Percentiles rank a stretch among this genome's conserved stretches.
Conservation (phyloP, 2,797 vertebrate genomes). For the Hyperoplus lanceolatus region DNA sequence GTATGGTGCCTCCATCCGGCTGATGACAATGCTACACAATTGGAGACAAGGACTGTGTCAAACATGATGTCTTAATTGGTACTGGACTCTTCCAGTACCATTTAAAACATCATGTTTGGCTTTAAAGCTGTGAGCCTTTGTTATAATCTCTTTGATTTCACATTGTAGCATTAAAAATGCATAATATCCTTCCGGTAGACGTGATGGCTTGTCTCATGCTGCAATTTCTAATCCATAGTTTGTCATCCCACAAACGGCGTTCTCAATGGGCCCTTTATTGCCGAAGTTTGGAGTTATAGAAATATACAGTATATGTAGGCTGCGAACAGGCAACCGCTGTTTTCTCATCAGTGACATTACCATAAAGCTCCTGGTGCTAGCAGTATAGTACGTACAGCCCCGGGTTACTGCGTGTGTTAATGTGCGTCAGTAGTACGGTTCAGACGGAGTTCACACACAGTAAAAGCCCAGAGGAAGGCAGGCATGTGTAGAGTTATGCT, state of each 20-base stretch:
- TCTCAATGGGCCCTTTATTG: not conserved
- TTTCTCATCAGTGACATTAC: slow-evolving; percentile 24
- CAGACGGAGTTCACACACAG: slow-evolving; percentile 59
- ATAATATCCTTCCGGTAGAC: not conserved
- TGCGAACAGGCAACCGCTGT: not conserved
- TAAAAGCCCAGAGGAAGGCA: slow-evolving; percentile 37
- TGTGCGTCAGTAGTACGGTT: slow-evolving; percentile 55
- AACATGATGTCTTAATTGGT: too few relatives aligned
- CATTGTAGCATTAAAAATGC: not conserved
- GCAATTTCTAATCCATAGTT: not conserved
- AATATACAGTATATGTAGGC: slow-evolving; percentile 18
- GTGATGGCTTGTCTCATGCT: not conserved
- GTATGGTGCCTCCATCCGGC: too few relatives aligned
- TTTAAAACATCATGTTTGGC: not conserved
- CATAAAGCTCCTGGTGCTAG: slow-evolving; percentile 18
- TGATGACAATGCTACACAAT: too few relatives aligned
- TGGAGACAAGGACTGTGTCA: too few relatives aligned
- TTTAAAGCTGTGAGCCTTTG: not conserved
- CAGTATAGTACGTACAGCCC: slow-evolving; percentile 9
- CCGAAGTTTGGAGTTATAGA: slow-evolving; percentile 26
- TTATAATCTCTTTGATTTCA: not conserved
- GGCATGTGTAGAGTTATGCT: slow-evolving; percentile 39
- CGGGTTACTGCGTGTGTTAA: slow-evolving; percentile 35
- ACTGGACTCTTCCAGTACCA: not conserved
- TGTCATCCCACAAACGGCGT: not conserved